Conservation (phyloP, 2,797 vertebrate genomes). For the Morus bassanus region DNA sequence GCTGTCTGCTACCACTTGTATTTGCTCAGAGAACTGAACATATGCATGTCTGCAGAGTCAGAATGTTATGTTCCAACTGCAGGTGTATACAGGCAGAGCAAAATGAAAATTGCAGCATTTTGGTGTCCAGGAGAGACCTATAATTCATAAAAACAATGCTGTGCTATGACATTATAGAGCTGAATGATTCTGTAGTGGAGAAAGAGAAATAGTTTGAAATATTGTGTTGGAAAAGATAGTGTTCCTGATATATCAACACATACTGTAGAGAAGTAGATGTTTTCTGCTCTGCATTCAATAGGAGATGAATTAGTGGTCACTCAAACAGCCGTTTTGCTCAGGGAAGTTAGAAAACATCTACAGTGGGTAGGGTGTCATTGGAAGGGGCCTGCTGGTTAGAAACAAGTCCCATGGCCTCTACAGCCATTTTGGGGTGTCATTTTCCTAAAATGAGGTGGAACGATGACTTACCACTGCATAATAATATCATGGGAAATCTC, state of each 20-base stretch:
- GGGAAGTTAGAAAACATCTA: not conserved
- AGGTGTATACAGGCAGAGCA: not conserved
- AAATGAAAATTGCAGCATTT: not conserved
- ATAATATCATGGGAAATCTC: not conserved
- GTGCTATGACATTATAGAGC: not conserved
- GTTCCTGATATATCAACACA: not conserved
- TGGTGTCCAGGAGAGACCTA: not conserved
- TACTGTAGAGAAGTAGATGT: not conserved
- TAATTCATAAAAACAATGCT: not conserved
- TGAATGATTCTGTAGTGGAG: not conserved
- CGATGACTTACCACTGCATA: not conserved
- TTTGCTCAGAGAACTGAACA: not conserved
- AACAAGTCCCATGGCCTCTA: not conserved
- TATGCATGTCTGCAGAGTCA: not conserved
- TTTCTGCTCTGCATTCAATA: not conserved
- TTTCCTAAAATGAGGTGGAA: not conserved
- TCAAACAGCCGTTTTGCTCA: not conserved
- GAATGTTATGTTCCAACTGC: not conserved
- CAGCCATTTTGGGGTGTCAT: not conserved
- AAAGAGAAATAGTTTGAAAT: not conserved
- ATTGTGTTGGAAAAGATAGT: not conserved
- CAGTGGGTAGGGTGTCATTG: not conserved
- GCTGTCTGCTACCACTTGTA: not conserved
- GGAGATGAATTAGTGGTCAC: not conserved
- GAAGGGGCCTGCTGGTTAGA: not conserved